Percentiles rank a stretch among this genome's conserved stretches.
phyloP scores from a whole-genome alignment of 1,140 invertebrate genomes.

The Trichogramma pretiosum region DNA sequence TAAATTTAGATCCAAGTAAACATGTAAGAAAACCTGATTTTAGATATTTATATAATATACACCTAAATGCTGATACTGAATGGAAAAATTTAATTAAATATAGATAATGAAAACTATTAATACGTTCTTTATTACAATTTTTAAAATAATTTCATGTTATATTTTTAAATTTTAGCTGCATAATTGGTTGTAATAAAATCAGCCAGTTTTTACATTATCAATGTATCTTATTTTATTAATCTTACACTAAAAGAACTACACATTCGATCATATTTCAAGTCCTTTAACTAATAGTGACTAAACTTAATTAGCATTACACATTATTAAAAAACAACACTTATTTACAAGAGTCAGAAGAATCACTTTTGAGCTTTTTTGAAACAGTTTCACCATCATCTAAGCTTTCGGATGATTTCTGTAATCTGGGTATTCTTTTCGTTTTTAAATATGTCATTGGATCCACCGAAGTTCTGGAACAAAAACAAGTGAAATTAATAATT shows the following conservation, averaged over 20 bases:
- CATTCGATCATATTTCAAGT: slow-evolving; percentile 32
- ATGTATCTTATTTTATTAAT: slow-evolving; percentile 26
- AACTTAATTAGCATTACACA: slow-evolving; percentile 24
- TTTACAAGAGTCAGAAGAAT: slow-evolving; percentile 42
- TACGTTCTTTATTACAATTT: no score
- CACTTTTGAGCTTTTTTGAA: slow-evolving; percentile 39
- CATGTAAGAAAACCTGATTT: no score
- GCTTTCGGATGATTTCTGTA: slow-evolving; percentile 31
- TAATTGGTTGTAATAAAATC: slow-evolving; percentile 1
- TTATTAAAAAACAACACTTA: slow-evolving; percentile 39
- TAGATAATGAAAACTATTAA: no score
- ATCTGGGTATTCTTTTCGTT: slow-evolving; percentile 38
- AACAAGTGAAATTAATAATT: no score
- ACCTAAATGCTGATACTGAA: no score
- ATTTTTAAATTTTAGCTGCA: no score
- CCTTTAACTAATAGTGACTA: slow-evolving; percentile 25
- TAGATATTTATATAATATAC: no score
- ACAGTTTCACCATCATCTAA: slow-evolving; percentile 30
- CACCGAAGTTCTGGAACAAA: slow-evolving; percentile 26
- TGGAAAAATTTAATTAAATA: no score
- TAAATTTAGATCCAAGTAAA: no score
- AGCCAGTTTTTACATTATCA: slow-evolving; percentile 9
- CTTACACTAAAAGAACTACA: slow-evolving; percentile 32
- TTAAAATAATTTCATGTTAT: no score
- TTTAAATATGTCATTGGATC: slow-evolving; percentile 37